These are phyloP conservation scores for Euborellia annulipes DNA, from an alignment of 1,140 invertebrate species.

Conservation along the genomic window DNA sequence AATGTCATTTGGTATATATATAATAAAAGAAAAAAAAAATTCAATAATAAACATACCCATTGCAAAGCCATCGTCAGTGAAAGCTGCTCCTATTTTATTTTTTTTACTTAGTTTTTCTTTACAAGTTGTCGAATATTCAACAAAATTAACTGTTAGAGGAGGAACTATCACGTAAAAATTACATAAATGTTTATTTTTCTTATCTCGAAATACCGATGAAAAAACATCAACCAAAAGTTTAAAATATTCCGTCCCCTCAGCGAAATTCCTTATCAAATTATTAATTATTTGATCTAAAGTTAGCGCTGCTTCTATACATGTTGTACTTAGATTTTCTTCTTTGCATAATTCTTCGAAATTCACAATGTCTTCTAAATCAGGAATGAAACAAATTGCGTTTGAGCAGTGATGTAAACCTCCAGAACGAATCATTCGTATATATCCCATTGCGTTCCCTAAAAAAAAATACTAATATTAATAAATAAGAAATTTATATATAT, in stretches of 20 bases:
- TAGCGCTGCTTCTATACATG: conserved; percentile 46
- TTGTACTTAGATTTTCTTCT: conserved; percentile 38
- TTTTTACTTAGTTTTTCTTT: conserved; percentile 85
- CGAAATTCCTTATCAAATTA: conserved; percentile 70
- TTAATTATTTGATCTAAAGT: conserved; percentile 61
- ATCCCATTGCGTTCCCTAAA: conserved; percentile 86
- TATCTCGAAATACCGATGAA: conserved; percentile 67
- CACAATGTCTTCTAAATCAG: conserved; percentile 57
- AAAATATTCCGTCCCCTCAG: conserved; percentile 90
- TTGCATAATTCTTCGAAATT: conserved; percentile 39
- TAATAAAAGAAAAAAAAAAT: background rate
- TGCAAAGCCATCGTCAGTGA: conserved; percentile 96
- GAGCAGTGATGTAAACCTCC: conserved; percentile 86
- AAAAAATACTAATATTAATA: conserved; percentile 2
- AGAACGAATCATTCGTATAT: conserved; percentile 84
- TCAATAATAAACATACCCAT: conserved; percentile 48
- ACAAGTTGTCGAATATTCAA: conserved; percentile 80
- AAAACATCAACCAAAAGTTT: conserved; percentile 89
- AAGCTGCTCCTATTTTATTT: conserved; percentile 68
- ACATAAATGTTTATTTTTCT: conserved; percentile 76
- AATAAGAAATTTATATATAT: too few relatives aligned
- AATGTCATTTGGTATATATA: background rate
- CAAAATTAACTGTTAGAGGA: conserved; percentile 84
- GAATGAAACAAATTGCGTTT: conserved; percentile 78
- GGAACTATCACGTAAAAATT: conserved; percentile 93